Evolutionary conservation across 2,888 invertebrate species (phyloP), one percentile per base, ranked within the genome.

Genomic region (Acronicta aceris): DNA sequence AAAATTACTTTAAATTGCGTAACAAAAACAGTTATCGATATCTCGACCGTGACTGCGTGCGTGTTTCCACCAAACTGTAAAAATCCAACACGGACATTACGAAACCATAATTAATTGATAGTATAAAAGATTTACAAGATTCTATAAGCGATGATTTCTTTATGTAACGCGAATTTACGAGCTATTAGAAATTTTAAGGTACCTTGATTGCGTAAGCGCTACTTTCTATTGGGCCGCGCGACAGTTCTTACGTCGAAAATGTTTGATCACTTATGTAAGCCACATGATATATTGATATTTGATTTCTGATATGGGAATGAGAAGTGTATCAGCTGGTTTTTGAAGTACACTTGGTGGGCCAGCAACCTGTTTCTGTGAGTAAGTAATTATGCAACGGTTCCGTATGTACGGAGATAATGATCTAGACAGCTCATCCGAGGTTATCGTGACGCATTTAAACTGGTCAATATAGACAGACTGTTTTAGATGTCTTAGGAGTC

Each of bases 121-220:
- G 63, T 67, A 71, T 64, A 63, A 71, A 72, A 70, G 67, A 77
- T 76, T 76, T 73, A 78, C 75, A 70, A 65, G 67, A 76, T 79
- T 74, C 71, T 71, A 71, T 68, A 70, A 67, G 61, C 71, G 68
- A 68, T 72, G 75, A 75, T 65, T 72, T 73, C 79, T 84, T 86
- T 85, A 84, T 81, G 78, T 81, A 87, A 86, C 79, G 52, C 79
- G 48, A 76, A 81, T 82, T 81, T 75, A 74, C 75, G 75, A 77
- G 62, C 74, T 72, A 76, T 83, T 85, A 85, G 80, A 83, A 83
- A 84, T 84, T 82, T 81, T 76, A 78, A 83, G 76, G 76, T 81
- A 77, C 65, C 65, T 71, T 51, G 48, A 72, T 86, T 85, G 80
- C 82, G 79, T 74, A 85, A 85, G 72, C 59, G 65, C 59, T 30